Base-by-base conservation (phyloP, 2,888 invertebrate genomes). In the Noctua pronuba region DNA sequence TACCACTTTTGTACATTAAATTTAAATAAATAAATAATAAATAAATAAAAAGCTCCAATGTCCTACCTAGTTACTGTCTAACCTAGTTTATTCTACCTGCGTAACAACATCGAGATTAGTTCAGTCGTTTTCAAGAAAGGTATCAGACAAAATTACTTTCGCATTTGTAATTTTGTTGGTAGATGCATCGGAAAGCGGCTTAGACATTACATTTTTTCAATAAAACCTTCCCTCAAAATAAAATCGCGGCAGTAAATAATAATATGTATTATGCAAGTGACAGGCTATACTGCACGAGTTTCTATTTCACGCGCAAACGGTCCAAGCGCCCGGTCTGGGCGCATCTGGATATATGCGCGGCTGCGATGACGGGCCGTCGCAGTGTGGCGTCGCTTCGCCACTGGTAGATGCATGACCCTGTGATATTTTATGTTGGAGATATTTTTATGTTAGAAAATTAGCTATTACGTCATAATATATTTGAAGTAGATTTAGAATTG, bases 271-370 rank as follows among this genome's bases (percentile, higher is more conserved):
- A 91, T 89, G 90, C 89, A 88, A 88, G 91, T 89, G 92, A 91
- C 92, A 89, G 86, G 86, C 65, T 52, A 80, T 78, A 85, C 86
- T 84, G 87, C 88, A 85, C 72, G 79, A 81, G 89, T 90, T 94
- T 94, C 93, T 92, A 93, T 95, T 95, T 94, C 94, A 94, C 94
- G 94, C 93, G 90, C 93, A 95, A 94, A 94, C 90, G 93, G 90
- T 74, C 68, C n/a, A 38, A 6, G 62, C n/a, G n/a, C 38, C 13
- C n/a, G 38, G n/a, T 28, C 69, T 62, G 74, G 58, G 67, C 87
- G 88, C 89, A 86, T 88, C 83, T 88, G 91, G 90, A 93, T 94
- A 94, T 94, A 94, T 94, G 92, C 91, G 89, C 90, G 87, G 87
- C 78, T 81, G 86, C 81, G 83, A 86, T 87, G 87, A 87, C 86